Base-by-base conservation (phyloP, 2,888 invertebrate species). In the Peribatodes rhomboidaria region DNA sequence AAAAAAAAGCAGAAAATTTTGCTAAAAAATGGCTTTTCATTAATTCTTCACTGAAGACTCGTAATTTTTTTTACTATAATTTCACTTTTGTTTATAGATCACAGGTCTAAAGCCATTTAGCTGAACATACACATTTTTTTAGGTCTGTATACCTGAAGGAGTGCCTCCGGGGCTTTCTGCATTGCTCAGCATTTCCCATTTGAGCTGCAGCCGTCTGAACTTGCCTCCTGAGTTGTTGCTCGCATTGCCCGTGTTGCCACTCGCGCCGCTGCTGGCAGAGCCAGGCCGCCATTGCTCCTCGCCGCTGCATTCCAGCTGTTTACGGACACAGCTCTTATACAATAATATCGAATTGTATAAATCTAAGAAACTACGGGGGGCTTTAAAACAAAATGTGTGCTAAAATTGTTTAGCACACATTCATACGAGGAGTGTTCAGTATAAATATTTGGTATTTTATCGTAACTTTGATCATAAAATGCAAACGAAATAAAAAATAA, bases 111-210 rank as follows among this genome's bases (percentile, higher is more conserved):
- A n/a, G n/a, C n/a, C n/a, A n/a, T n/a, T n/a, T n/a, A n/a, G n/a
- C n/a, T n/a, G n/a, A n/a, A n/a, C n/a, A n/a, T n/a, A n/a, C n/a
- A n/a, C n/a, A n/a, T n/a, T n/a, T n/a, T n/a, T n/a, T n/a, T n/a
- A n/a, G n/a, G n/a, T n/a, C n/a, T n/a, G n/a, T n/a, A n/a, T n/a
- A 92, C 93, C 92, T 74, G 93, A 89, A 8, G 93, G 93, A 0
- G 89, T 86, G 33, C 76, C 75, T 20, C 55, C 20, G 1, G 92
- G 91, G 65, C 88, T 92, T 67, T 93, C 93, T 0, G 89, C 92
- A 67, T 87, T 89, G 72, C 96, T 96, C 70, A 97, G 92, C 89
- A 96, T 94, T 82, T 97, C 97, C 97, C 97, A 97, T 79, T 96
- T 96, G 80, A 96, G 95, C 79, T 97, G 97, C 65, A 97, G 88